Base-by-base conservation (phyloP, 1,140 invertebrate genomes). In the Drosophila takahashii region DNA sequence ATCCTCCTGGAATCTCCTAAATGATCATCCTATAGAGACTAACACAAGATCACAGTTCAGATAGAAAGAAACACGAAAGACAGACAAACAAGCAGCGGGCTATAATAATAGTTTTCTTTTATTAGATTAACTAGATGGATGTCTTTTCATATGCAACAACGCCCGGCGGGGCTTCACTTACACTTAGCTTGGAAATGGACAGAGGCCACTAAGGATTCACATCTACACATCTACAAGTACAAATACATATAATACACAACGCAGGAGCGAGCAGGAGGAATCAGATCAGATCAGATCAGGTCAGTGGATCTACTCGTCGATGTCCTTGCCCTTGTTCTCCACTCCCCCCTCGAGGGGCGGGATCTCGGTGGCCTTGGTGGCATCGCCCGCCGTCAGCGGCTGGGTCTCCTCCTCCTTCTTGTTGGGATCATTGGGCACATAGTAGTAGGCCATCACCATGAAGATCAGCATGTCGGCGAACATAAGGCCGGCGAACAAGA, bases 401-500 rank as follows among this genome's bases (percentile, higher is more conserved):
- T 80, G 58, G 0, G 16, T 27, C 54, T 90, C 90, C 2, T 71
- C 75, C 2, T 53, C 75, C 37, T 60, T 52, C 41, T 66, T 54
- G 27, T 71, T 71, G 22, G 89, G 77, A 59, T 91, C 53, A n/a
- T 91, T 90, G 7, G 91, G 85, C 47, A 95, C 94, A 81, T 97
- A 97, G 50, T 93, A 93, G 57, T 94, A 93, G 1, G 96, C 96
- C 94, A 99, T 95, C 0, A 95, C 87, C 44, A 94, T 94, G 86
- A 99, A 98, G 18, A 98, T 91, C 0, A 96, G 37, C 93, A 98
- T 97, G 77, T 97, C 97, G 0, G 94, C 80, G 45, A 95, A 92
- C 97, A 99, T 98, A 1, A 98, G 92, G 1, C 93, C 95, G 44
- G 97, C 96, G 92, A 98, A 99, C 0, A 99, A 92, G 93, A 98